These are phyloP conservation scores for Zaprionus ghesquierei DNA, from an alignment of 1,140 invertebrate species.

Conservation along the genomic window DNA sequence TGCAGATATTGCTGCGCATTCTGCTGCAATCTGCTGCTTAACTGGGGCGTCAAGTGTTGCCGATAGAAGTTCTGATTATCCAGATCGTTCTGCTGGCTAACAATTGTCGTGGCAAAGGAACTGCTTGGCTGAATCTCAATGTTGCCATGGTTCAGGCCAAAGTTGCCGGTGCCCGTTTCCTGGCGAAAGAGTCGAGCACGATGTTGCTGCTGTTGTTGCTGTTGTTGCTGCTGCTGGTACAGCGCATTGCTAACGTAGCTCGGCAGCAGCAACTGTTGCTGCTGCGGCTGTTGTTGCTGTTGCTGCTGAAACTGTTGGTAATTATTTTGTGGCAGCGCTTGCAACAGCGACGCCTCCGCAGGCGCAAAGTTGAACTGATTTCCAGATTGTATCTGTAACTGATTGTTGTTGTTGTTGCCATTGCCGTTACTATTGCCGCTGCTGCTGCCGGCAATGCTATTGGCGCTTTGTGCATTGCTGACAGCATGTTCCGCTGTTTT, in stretches of 20 bases:
- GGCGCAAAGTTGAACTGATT: slow-evolving; percentile 77
- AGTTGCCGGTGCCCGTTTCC: slow-evolving; percentile 83
- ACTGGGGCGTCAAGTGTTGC: slow-evolving; percentile 71
- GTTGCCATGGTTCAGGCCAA: slow-evolving; percentile 70
- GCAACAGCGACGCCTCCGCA: slow-evolving; percentile 66
- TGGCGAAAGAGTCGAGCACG: slow-evolving; percentile 83
- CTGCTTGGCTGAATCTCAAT: slow-evolving; percentile 67
- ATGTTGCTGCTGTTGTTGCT: slow-evolving; percentile 68
- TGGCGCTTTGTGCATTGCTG: slow-evolving; percentile 29
- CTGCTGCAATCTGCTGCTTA: slow-evolving; percentile 74
- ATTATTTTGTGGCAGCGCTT: slow-evolving; percentile 73
- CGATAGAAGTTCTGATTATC: slow-evolving; percentile 81
- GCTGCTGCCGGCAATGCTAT: slow-evolving; percentile 30
- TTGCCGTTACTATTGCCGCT: slow-evolving; percentile 13
- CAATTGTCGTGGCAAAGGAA: slow-evolving; percentile 64
- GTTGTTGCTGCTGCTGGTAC: slow-evolving; percentile 55
- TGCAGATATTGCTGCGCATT: slow-evolving; percentile 75
- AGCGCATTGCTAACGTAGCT: slow-evolving; percentile 70
- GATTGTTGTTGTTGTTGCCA: slow-evolving; percentile 36
- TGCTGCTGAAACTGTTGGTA: slow-evolving; percentile 72
- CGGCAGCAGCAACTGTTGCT: slow-evolving; percentile 58
- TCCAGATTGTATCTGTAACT: slow-evolving; percentile 64
- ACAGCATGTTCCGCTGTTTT: slow-evolving; percentile 60
- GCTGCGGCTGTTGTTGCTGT: slow-evolving; percentile 53
- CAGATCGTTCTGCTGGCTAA: slow-evolving; percentile 61